Percentiles rank a stretch among this genome's conserved stretches.
These are phyloP conservation scores for Muntiacus reevesi DNA, from an alignment of 2,113 vertebrate genomes.

Conservation along the genomic window DNA sequence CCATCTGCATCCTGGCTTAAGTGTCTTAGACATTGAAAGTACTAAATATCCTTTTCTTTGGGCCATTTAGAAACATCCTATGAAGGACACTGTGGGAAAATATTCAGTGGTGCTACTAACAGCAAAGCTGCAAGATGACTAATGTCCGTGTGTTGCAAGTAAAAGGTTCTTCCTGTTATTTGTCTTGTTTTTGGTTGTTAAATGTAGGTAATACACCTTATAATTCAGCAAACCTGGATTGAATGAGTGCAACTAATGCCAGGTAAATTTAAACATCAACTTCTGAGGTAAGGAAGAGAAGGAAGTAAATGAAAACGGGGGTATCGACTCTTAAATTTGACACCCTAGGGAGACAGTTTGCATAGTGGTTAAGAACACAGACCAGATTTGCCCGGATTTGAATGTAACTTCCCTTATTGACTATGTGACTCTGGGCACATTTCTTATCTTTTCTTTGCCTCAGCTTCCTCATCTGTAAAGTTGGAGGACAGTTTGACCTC, in stretches of 20 bases:
- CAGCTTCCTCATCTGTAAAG: background rate
- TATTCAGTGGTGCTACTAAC: background rate
- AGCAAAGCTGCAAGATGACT: background rate
- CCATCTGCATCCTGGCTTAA: background rate
- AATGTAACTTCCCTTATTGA: background rate
- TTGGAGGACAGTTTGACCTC: background rate
- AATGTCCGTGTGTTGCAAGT: background rate
- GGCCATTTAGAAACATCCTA: background rate
- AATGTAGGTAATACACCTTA: background rate
- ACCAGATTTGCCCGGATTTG: background rate
- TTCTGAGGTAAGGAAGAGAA: background rate
- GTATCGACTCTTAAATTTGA: background rate
- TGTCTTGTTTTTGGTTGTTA: background rate
- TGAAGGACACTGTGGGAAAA: background rate
- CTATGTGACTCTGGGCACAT: background rate
- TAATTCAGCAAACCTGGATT: slow-evolving; percentile 2
- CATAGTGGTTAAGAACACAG: background rate
- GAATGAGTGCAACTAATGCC: background rate
- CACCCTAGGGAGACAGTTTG: background rate
- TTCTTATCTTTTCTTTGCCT: background rate
- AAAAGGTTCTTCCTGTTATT: background rate
- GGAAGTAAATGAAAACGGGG: background rate
- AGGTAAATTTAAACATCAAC: slow-evolving; percentile 2
- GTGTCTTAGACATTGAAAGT: background rate
- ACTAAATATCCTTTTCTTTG: background rate